These are phyloP conservation scores for Hydrotaea diabolus DNA, from an alignment of 2,888 invertebrate species.

Conservation along the genomic window DNA sequence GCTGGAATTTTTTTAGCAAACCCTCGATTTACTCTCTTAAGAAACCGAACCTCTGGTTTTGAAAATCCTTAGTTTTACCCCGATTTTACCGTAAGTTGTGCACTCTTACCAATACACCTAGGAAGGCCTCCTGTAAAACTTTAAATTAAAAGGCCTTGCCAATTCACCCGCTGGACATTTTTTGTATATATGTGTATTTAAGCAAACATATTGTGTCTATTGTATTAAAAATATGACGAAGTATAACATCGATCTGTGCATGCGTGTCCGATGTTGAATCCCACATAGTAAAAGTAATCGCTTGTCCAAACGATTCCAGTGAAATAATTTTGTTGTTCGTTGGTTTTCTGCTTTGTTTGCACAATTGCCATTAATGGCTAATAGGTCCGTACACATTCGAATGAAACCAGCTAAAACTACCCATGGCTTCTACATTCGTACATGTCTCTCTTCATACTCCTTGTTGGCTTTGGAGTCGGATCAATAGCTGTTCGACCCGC, in stretches of 20 bases:
- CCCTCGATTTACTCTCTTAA: too few relatives aligned
- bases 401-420: background rate
- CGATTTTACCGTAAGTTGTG: too few relatives aligned
- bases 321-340: background rate
- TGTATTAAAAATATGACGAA: background rate
- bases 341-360: constrained; percentile 52
- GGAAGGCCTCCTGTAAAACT: too few relatives aligned
- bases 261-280: too few relatives aligned
- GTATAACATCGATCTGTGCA: background rate
- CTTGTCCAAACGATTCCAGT: constrained; percentile 19
- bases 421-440: background rate
- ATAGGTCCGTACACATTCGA: constrained; percentile 26
- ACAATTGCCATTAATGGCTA: constrained; percentile 47
- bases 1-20: too few relatives aligned
- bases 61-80: too few relatives aligned
- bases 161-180: too few relatives aligned
- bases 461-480: background rate
- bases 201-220: constrained; percentile 29
- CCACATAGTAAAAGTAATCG: background rate
- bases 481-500: background rate
- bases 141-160: too few relatives aligned
- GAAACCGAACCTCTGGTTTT: too few relatives aligned
- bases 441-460: background rate
- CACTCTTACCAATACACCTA: too few relatives aligned
- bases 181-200: too few relatives aligned